Percentiles rank a stretch among this genome's conserved stretches.
These are phyloP conservation scores for Drosophila sucinea DNA, from an alignment of 1,140 invertebrate genomes.

Conservation along the genomic window DNA sequence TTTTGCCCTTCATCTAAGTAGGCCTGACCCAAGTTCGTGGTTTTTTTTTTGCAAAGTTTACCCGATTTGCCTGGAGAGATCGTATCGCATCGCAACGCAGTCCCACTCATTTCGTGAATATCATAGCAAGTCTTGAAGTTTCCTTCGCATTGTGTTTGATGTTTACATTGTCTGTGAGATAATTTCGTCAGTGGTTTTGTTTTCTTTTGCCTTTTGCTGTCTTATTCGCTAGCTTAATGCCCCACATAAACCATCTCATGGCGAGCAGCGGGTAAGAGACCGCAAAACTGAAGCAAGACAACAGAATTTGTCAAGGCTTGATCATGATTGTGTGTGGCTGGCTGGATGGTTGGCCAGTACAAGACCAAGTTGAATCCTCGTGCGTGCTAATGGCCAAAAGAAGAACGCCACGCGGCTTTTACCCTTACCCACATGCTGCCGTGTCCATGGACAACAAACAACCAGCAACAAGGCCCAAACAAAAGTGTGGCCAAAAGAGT, in stretches of 20 bases:
- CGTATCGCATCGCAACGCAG: not conserved
- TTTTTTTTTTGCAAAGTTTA: not conserved
- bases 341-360: not conserved
- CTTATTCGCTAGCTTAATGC: slow-evolving; percentile 45
- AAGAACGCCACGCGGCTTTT: slow-evolving; percentile 30
- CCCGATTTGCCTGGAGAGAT: not conserved
- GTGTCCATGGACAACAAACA: slow-evolving; percentile 2
- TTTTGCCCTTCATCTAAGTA: not conserved
- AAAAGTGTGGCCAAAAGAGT: slow-evolving; percentile 73
- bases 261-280: slow-evolving; percentile 17
- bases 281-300: slow-evolving; percentile 72
- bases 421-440: slow-evolving; percentile 61
- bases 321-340: slow-evolving; percentile 65
- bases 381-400: slow-evolving; percentile 76
- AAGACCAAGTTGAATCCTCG: slow-evolving; percentile 30
- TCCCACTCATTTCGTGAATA: slow-evolving; percentile 10
- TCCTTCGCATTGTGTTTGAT: slow-evolving; percentile 4
- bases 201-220: slow-evolving; percentile 18
- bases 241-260: slow-evolving; percentile 58
- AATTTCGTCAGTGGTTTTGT: slow-evolving; percentile 21
- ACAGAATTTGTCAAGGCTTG: slow-evolving; percentile 77
- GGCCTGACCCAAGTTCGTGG: too few species aligned
- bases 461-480: slow-evolving; percentile 33
- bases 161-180: slow-evolving; percentile 37
- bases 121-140: slow-evolving; percentile 1